Evolutionary conservation across 1,140 invertebrate genomes (phyloP).

Genomic region (Sycophaga agraensis): DNA sequence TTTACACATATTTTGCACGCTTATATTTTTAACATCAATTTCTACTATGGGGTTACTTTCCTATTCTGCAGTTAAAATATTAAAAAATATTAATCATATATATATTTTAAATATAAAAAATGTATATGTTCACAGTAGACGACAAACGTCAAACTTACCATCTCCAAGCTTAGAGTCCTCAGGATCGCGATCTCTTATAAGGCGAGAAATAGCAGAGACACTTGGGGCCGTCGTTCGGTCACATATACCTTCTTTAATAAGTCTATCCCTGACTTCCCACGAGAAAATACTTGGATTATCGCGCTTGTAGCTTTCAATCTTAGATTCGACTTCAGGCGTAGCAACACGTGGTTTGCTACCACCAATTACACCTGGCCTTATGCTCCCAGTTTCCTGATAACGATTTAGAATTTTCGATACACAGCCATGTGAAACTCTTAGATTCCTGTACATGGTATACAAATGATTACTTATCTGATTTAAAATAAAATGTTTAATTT

Average conservation of each 20-base stretch:
- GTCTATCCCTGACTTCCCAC: slow-evolving; percentile 86
- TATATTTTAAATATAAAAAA: not conserved
- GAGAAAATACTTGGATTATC: slow-evolving; percentile 89
- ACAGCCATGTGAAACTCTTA: slow-evolving; percentile 80
- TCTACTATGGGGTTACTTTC: too few species aligned
- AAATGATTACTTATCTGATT: too few species aligned
- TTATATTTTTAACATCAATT: too few species aligned
- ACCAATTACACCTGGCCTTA: slow-evolving; percentile 79
- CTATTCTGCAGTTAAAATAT: too few species aligned
- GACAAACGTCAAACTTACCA: slow-evolving; percentile 32
- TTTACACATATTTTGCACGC: too few species aligned
- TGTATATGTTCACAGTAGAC: too few species aligned
- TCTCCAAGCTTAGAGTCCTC: slow-evolving; percentile 54
- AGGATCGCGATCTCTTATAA: slow-evolving; percentile 72
- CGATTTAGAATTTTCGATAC: slow-evolving; percentile 82
- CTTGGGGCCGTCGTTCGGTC: slow-evolving; percentile 79
- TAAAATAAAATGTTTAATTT: too few species aligned
- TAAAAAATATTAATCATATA: not conserved
- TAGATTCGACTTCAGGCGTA: slow-evolving; percentile 77
- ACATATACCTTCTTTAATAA: slow-evolving; percentile 80
- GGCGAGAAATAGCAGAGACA: slow-evolving; percentile 79
- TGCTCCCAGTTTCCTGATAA: slow-evolving; percentile 81
- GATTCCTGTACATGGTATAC: slow-evolving; percentile 58
- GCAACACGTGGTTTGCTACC: slow-evolving; percentile 77
- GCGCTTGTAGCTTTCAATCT: slow-evolving; percentile 84